phyloP scores from a whole-genome alignment of 2,113 vertebrate species.

The Taxidea taxus region DNA sequence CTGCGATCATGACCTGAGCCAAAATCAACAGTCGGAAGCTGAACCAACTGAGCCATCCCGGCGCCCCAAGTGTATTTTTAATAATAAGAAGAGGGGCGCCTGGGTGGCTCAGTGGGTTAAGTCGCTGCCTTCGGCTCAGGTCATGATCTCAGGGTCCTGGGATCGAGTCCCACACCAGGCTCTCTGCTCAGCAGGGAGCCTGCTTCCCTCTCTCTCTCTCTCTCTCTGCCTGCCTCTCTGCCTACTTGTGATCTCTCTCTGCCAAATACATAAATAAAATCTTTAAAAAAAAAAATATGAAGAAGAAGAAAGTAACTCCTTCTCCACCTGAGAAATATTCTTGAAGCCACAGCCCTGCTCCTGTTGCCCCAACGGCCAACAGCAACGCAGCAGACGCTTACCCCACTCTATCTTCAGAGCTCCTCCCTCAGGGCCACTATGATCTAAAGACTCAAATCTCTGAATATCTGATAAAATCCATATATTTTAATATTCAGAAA shows the following conservation, averaged over 20 bases:
- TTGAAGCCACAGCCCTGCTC: not conserved
- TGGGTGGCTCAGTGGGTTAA: too few species aligned
- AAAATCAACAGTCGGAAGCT: not conserved
- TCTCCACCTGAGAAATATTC: not conserved
- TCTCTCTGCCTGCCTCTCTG: too few species aligned
- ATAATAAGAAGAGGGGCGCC: not conserved
- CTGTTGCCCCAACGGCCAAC: fast-evolving
- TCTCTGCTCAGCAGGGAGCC: too few species aligned
- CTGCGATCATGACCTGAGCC: not conserved
- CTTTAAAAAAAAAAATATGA: too few species aligned
- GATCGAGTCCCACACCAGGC: too few species aligned
- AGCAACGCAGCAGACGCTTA: not conserved
- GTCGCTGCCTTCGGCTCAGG: too few species aligned
- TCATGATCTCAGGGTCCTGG: too few species aligned
- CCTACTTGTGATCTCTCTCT: too few species aligned
- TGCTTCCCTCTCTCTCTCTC: too few species aligned
- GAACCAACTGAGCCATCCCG: not conserved
- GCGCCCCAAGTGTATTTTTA: not conserved
- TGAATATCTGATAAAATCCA: not conserved
- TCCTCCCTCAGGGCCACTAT: not conserved
- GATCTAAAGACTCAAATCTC: not conserved
- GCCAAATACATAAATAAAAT: too few species aligned
- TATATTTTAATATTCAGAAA: not conserved
- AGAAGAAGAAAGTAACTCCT: not conserved
- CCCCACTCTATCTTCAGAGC: not conserved